Percentiles rank a stretch among this genome's conserved stretches.
Conservation (phyloP, 2,888 invertebrate genomes). For the Brassicogethes aeneus region DNA sequence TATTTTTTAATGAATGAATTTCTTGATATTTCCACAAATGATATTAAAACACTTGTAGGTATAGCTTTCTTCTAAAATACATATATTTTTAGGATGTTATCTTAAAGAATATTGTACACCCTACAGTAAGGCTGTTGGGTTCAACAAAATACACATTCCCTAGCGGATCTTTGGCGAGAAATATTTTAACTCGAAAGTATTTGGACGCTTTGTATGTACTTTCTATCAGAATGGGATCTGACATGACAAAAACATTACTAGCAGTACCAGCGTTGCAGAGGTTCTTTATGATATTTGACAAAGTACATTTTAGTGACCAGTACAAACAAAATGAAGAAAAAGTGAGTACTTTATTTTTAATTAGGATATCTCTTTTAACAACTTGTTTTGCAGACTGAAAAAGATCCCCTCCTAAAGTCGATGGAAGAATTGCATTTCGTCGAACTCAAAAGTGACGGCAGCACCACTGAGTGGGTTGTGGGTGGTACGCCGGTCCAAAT, state of each 20-base stretch:
- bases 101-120: conserved; percentile 73
- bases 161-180: conserved; percentile 65
- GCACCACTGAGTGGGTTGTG: conserved; percentile 52
- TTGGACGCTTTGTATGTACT: conserved; percentile 74
- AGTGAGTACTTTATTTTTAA: conserved; percentile 9
- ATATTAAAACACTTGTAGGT: neutral
- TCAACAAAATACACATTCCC: conserved; percentile 76
- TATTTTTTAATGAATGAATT: too few relatives aligned
- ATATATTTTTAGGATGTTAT: conserved; percentile 73
- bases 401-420: conserved; percentile 1
- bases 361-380: too few relatives aligned
- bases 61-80: neutral
- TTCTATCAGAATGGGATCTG: conserved; percentile 65
- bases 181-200: conserved; percentile 70
- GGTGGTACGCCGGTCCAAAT: conserved; percentile 48
- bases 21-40: neutral
- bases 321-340: conserved; percentile 10
- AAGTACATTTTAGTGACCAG: conserved; percentile 48
- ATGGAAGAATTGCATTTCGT: conserved; percentile 35
- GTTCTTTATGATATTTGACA: conserved; percentile 76
- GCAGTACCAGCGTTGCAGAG: conserved; percentile 61
- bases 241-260: conserved; percentile 67
- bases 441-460: conserved; percentile 52
- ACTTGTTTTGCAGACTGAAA: neutral
- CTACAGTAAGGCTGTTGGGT: conserved; percentile 70